These are phyloP conservation scores for Aphelinus certus DNA, from an alignment of 1,140 invertebrate genomes.

Conservation along the genomic window DNA sequence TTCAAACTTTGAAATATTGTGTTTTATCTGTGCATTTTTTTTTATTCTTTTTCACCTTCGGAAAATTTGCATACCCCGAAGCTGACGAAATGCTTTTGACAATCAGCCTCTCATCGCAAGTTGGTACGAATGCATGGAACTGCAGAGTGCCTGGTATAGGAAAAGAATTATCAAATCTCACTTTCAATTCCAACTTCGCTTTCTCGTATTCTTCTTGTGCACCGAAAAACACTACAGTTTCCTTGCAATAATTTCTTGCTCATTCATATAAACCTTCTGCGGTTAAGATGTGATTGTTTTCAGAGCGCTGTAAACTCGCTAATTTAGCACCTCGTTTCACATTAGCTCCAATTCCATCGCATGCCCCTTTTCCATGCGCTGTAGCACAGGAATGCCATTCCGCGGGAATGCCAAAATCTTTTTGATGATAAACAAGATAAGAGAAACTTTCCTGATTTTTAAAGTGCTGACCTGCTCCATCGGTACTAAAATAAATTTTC, in stretches of 20 bases:
- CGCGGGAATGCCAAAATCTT: neutral
- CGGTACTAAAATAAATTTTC: neutral
- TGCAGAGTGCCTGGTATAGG: too few relatives aligned
- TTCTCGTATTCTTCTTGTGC: neutral
- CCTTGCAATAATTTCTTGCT: constrained; percentile 9
- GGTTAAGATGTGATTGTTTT: neutral
- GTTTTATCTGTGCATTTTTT: too few relatives aligned
- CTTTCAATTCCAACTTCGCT: too few relatives aligned
- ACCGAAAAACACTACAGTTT: neutral
- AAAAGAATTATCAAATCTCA: too few relatives aligned
- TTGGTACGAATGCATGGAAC: too few relatives aligned
- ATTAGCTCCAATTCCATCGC: constrained; percentile 1
- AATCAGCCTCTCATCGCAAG: too few relatives aligned
- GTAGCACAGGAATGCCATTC: constrained; percentile 13
- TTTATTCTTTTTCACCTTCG: too few relatives aligned
- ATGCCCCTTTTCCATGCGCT: constrained; percentile 16
- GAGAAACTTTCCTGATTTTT: too few relatives aligned
- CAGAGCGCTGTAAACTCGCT: neutral
- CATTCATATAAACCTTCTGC: neutral
- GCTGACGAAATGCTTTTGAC: too few relatives aligned
- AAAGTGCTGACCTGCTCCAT: neutral
- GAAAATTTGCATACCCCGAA: too few relatives aligned
- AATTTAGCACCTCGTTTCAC: neutral
- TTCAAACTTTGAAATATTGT: too few relatives aligned
- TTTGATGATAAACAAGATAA: neutral